These are phyloP conservation scores for Eriosoma lanigerum DNA, from an alignment of 1,140 invertebrate species.

Conservation along the genomic window DNA sequence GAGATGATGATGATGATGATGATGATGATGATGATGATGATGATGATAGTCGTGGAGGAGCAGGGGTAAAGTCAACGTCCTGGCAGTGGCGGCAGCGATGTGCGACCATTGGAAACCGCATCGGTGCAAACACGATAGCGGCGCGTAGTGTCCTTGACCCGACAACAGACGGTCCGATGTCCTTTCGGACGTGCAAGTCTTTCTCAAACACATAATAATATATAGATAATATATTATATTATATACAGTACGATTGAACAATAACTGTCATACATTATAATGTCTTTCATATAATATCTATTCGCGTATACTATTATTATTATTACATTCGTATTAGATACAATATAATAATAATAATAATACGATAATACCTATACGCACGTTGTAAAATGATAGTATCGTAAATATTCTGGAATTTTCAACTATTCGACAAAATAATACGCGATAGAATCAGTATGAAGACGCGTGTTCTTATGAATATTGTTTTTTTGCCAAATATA, in stretches of 20 bases:
- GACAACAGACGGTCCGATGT: conserved; percentile 48
- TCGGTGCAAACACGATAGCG: background rate
- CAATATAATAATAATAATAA: background rate
- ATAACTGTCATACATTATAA: conserved; percentile 24
- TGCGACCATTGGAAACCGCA: conserved; percentile 49
- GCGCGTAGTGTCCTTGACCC: conserved; percentile 43
- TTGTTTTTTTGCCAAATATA: background rate
- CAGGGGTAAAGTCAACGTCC: conserved; percentile 45
- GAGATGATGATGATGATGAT: background rate
- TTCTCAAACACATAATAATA: background rate
- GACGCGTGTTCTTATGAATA: background rate
- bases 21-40: background rate
- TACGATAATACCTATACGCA: no score
- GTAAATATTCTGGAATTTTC: no score
- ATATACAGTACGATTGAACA: conserved; percentile 12
- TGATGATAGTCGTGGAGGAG: background rate
- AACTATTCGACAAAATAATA: background rate
- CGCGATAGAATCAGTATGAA: background rate
- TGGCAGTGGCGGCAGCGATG: conserved; percentile 22
- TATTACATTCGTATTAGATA: no score
- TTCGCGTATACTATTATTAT: no score
- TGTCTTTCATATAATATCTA: background rate
- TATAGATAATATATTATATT: background rate
- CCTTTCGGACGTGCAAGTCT: conserved; percentile 41
- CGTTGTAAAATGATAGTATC: no score